Evolutionary conservation across 2,113 vertebrate species (phyloP).

Genomic region (Mirounga angustirostris): DNA sequence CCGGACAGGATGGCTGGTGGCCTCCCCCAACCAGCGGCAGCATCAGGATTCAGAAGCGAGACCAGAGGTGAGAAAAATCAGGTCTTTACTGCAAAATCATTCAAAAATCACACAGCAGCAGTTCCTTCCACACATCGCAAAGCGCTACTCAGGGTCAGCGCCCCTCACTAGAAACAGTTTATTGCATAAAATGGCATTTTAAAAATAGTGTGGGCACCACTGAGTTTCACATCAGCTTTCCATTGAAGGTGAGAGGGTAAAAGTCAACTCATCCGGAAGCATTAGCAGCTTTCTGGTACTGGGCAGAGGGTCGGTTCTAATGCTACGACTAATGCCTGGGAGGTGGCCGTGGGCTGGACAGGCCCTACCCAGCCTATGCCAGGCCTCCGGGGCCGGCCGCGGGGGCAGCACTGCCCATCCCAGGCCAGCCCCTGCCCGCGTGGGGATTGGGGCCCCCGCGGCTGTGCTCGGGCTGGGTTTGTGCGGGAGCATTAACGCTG

Average conservation of each 20-base stretch:
- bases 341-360: not conserved
- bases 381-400: not conserved
- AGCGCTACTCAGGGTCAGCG: constrained; percentile 29
- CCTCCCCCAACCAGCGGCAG: not conserved
- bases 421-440: not conserved
- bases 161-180: constrained; percentile 25
- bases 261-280: not conserved
- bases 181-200: constrained; percentile 68
- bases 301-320: not conserved
- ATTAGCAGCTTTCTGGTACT: constrained; percentile 47
- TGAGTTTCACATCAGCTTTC: constrained; percentile 35
- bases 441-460: too few relatives aligned
- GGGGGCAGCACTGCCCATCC: not conserved
- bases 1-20: not conserved
- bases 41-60: constrained; percentile 45
- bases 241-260: not conserved
- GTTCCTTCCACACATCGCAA: not conserved
- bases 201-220: constrained; percentile 47
- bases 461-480: not conserved
- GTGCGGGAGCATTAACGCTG: not conserved
- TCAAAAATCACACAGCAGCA: constrained; percentile 58
- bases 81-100: constrained; percentile 77
- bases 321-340: not conserved
- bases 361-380: not conserved
- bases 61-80: constrained; percentile 55